Conservation (phyloP, 2,113 vertebrate genomes). For the Thinocorus orbignyianus region DNA sequence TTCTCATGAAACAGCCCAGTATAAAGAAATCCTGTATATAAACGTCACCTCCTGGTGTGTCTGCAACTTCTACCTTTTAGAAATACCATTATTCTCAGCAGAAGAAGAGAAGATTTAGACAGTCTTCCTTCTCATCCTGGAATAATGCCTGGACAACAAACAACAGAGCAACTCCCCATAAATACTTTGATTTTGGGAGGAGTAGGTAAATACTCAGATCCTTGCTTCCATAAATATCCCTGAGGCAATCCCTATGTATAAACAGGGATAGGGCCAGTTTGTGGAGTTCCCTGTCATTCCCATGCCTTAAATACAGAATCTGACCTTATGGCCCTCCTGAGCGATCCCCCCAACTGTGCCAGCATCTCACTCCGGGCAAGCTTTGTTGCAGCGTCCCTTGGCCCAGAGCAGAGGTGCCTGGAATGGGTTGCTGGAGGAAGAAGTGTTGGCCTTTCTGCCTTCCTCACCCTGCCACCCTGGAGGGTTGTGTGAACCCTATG, state of each 20-base stretch:
- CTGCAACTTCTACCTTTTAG: neutral
- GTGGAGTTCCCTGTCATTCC: neutral
- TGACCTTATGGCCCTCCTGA: neutral
- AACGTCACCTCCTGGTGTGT: neutral
- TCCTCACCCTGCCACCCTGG: neutral
- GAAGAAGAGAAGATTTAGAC: neutral
- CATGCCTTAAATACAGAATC: neutral
- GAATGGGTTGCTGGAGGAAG: neutral
- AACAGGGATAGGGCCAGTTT: neutral
- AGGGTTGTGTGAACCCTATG: neutral
- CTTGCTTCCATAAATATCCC: neutral
- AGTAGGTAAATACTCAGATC: neutral
- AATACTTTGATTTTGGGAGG: neutral
- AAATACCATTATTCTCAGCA: neutral
- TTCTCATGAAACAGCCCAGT: neutral
- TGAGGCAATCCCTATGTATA: neutral
- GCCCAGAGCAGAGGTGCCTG: neutral
- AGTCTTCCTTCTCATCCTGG: neutral
- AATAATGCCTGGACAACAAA: neutral
- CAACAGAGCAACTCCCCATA: neutral
- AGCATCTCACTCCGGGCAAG: neutral
- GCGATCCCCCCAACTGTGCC: neutral
- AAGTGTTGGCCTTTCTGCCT: neutral
- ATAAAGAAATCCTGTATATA: neutral
- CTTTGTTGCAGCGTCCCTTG: accelerated